Evolutionary conservation across 1,140 invertebrate species (phyloP), one percentile per base, ranked within the genome.

Genomic region (Penaeus chinensis): DNA sequence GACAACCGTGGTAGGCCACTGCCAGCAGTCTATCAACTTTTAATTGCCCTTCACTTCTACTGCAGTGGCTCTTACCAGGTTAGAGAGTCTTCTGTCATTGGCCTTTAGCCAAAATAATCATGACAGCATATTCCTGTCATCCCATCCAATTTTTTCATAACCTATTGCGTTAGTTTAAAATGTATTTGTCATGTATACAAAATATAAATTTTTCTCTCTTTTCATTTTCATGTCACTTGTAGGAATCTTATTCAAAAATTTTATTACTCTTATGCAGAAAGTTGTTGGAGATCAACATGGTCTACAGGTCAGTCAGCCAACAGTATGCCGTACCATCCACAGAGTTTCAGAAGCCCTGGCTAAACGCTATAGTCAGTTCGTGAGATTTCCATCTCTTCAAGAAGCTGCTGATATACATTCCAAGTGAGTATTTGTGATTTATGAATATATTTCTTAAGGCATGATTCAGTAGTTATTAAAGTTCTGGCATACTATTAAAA

Each of bases 1-100:
- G 85, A 87, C 66, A 87, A 87, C 66, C 85, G 85, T 87, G 85
- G 85, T 32, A 77, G 85, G n/a, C 85, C 85, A 42, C 85, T 87
- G 37, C 85, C 85, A 13, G 78, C 85, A 19, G 47, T 76, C 18
- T 82, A 82, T 65, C 85, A 87, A 69, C 85, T 87, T 65, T 27
- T 87, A 27, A 80, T 87, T 65, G 79, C 85, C 4, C 78, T 87
- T 22, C 85, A 87, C 32, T 87, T 87, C 32, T 87, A 87, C 42
- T 74, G 78, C 60, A 87, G 78, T 74, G 85, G 85, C 47, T 87
- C 85, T 16, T 82, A 82, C 20, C 85, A 87, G 85, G 85, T 87
- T 47, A 22, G 27, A 22, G 27, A 20, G 54, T 54, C 54, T 79
- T 8, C 24, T 42, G 7, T 61, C 77, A 61, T 11, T 54, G 37